These are phyloP conservation scores for Antedon bifida DNA, from an alignment of 35 echinoderm and acorn worm genomes.

Conservation along the genomic window DNA sequence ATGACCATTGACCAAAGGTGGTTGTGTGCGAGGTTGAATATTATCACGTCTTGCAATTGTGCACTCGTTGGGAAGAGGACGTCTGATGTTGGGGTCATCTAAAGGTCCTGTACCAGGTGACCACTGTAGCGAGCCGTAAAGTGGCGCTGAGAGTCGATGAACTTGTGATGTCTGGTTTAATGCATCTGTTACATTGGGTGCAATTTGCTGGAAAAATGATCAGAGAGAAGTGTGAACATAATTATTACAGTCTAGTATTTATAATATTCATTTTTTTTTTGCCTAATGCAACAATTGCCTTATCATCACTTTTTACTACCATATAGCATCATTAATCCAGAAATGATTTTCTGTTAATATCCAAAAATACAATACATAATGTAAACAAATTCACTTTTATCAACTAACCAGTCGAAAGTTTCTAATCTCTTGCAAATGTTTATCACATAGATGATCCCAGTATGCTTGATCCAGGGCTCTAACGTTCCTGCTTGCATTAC, in stretches of 20 bases:
- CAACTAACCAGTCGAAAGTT: conserved; percentile 92
- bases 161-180: conserved; percentile 33
- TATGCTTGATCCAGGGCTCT: conserved; percentile 60
- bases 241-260: too few relatives aligned
- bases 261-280: too few relatives aligned
- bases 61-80: conserved; percentile 71
- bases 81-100: conserved; percentile 66
- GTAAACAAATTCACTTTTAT: too few relatives aligned
- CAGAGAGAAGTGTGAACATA: too few relatives aligned
- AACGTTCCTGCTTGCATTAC: conserved; percentile 39
- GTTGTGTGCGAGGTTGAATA: conserved; percentile 67
- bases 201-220: conserved; percentile 34
- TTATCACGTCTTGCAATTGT: conserved; percentile 50
- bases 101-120: conserved; percentile 42
- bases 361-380: too few relatives aligned
- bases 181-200: conserved; percentile 51
- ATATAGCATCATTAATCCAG: too few relatives aligned
- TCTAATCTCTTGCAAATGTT: conserved; percentile 71
- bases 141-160: conserved; percentile 54
- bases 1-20: conserved; percentile 59
- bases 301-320: too few relatives aligned
- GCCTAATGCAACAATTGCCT: too few relatives aligned
- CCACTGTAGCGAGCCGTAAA: conserved; percentile 47
- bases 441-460: conserved; percentile 53
- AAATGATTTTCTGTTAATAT: too few relatives aligned